These are phyloP conservation scores for roundworm (Caenorhabditis elegans) DNA, from an alignment of 1,140 invertebrate genomes.

Conservation along the genomic window WBcel235 BX284605.5:14416001-14416500, in stretches of 20 bases:
- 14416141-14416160: background rate
- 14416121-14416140: background rate
- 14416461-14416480: background rate
- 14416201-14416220: too few species aligned
- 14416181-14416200: too few species aligned
- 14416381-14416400: slow-evolving; percentile 8
- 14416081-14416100: slow-evolving; percentile 7
- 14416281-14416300: background rate
- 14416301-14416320: background rate
- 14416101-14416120: background rate
- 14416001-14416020: background rate
- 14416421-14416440: slow-evolving; percentile 12
- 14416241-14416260: too few species aligned
- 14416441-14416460: background rate
- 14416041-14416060: background rate
- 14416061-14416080: background rate
- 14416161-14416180: too few species aligned
- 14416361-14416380: slow-evolving; percentile 7
- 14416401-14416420: background rate
- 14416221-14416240: too few species aligned
- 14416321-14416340: background rate
- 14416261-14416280: too few species aligned
- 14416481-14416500: background rate
- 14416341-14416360: slow-evolving; percentile 13
- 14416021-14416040: background rate